phyloP scores from a whole-genome alignment of 2,888 invertebrate species.

The Noctua janthe region DNA sequence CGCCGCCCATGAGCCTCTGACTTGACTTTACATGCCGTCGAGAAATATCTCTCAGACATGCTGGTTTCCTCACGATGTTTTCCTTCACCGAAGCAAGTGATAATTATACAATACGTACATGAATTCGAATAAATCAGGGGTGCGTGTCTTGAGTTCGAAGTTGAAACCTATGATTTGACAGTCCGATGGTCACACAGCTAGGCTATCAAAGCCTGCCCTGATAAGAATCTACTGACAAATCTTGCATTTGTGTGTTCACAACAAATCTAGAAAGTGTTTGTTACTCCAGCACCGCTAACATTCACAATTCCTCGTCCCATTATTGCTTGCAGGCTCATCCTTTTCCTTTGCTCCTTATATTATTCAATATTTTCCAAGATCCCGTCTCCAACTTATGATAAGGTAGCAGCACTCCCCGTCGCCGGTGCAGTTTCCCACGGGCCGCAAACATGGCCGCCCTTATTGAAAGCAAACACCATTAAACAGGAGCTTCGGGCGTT shows the following conservation, averaged over 20 bases:
- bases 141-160: too few species aligned
- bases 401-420: conserved; percentile 50
- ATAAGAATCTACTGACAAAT: background rate
- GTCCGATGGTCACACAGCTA: too few species aligned
- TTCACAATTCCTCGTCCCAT: background rate
- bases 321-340: conserved; percentile 2
- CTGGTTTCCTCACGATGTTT: too few species aligned
- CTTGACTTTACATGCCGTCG: too few species aligned
- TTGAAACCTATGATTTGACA: too few species aligned
- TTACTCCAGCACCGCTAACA: background rate
- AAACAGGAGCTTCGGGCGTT: conserved; percentile 75
- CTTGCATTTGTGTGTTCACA: background rate
- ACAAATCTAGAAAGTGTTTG: background rate
- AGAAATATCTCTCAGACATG: too few species aligned
- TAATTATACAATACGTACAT: too few species aligned
- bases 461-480: conserved; percentile 88
- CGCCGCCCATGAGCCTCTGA: too few species aligned
- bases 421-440: conserved; percentile 74
- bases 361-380: conserved; percentile 35
- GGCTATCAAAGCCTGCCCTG: background rate
- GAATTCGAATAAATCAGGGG: too few species aligned
- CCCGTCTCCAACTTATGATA: conserved; percentile 35
- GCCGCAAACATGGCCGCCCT: conserved; percentile 75
- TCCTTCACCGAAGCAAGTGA: too few species aligned
- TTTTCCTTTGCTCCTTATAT: conserved; percentile 4